Conservation (phyloP, 2,113 vertebrate genomes). For the Malurus alboscapulatus region DNA sequence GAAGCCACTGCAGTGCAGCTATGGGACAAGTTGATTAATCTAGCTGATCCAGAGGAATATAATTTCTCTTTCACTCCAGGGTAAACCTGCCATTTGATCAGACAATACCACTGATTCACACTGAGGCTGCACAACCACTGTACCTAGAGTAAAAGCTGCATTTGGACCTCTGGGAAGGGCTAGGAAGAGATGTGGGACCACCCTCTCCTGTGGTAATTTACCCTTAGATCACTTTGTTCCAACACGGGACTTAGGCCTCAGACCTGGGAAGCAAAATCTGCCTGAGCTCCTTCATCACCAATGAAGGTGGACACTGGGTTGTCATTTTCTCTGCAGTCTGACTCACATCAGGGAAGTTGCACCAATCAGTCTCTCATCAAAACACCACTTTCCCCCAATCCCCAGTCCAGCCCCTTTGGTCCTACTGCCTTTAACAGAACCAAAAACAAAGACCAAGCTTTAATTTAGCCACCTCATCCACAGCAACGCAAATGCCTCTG, state of each 20-base stretch:
- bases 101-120: not conserved
- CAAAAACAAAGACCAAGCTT: not conserved
- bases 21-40: not conserved
- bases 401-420: not conserved
- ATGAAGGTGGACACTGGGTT: not conserved
- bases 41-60: not conserved
- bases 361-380: no score
- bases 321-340: not conserved
- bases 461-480: not conserved
- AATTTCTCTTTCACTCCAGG: not conserved
- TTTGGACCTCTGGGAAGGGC: not conserved
- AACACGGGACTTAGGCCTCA: not conserved
- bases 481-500: not conserved
- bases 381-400: rapidly evolving
- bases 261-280: not conserved
- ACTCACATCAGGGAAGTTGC: not conserved
- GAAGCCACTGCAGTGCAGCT: rapidly evolving
- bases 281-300: not conserved
- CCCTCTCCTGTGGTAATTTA: not conserved
- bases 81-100: not conserved
- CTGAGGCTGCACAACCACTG: not conserved
- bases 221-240: not conserved
- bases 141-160: not conserved
- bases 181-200: not conserved
- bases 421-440: not conserved